phyloP scores from a whole-genome alignment of 2,113 vertebrate species.

The Ptilorrhoa leucosticta region DNA sequence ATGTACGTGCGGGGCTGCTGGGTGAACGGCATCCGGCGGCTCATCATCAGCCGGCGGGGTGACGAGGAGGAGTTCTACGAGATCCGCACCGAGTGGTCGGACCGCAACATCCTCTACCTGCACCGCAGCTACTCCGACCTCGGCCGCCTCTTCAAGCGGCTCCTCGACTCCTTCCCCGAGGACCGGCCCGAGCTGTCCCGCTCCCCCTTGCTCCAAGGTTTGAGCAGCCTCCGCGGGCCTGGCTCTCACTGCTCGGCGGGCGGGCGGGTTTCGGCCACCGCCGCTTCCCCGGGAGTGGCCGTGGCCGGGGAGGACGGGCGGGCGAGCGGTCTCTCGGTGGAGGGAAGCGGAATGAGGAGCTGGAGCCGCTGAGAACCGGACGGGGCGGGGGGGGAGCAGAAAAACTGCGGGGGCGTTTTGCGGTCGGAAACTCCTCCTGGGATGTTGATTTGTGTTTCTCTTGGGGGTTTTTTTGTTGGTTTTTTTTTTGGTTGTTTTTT shows the following conservation, averaged over 20 bases:
- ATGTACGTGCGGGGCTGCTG: constrained; percentile 97
- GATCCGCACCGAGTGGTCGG: constrained; percentile 96
- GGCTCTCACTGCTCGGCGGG: background rate
- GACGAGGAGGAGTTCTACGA: constrained; percentile 96
- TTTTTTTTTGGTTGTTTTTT: background rate
- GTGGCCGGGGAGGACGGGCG: background rate
- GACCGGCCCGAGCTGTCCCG: constrained; percentile 84
- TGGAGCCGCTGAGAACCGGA: background rate
- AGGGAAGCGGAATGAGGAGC: background rate
- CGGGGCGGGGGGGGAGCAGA: background rate
- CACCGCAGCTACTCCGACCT: constrained; percentile 91
- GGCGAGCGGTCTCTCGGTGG: background rate
- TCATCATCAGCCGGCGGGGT: constrained; percentile 86
- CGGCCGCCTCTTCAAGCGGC: constrained; percentile 83
- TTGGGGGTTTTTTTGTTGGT: no score
- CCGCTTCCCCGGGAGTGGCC: background rate
- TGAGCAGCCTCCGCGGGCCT: background rate
- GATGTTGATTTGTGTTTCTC: background rate
- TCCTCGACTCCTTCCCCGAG: constrained; percentile 88
- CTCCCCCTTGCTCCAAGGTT: constrained; percentile 88
- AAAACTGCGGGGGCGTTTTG: background rate
- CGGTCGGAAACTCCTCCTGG: background rate
- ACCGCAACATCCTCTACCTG: constrained; percentile 92
- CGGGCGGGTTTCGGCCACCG: background rate
- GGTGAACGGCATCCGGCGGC: constrained; percentile 92